Evolutionary conservation across 2,113 vertebrate species (phyloP), one percentile per base, ranked within the genome.

Genomic region (Podilymbus podiceps): DNA sequence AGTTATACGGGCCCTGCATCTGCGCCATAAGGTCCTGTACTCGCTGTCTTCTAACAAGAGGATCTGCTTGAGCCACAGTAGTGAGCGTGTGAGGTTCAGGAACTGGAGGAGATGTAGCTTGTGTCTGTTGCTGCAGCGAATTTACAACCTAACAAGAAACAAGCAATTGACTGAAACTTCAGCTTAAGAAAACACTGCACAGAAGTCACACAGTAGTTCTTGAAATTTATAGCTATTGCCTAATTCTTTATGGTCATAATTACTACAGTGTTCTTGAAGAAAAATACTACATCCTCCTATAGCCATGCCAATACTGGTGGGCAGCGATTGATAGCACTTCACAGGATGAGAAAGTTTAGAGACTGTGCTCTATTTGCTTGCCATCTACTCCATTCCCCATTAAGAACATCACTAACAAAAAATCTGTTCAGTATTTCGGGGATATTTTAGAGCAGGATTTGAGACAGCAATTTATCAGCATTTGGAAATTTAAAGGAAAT

Each of bases 11-110:
- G 42, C 99, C 99, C 95, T 99, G 99, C 99, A 99, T 99, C 96
- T 99, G 99, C 24, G 99, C 99, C 99, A 99, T 99, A 68, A 99
- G 99, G 96, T 99, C 99, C 95, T 99, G 99, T 87, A 99, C 99
- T 40, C 96, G 98, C 97, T 99, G 99, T 87, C 99, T 99, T 96
- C 99, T 98, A 91, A 99, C 98, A 75, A 99, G 98, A 9, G 99
- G 99, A 95, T 99, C 99, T 53, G 98, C 95, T 31, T 98, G 98
- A 94, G 98, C 87, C 89, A 98, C 98, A 12, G 98, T 94, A 93
- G 98, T 97, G 96, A 99, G 97, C 31, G 98, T 33, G 78, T 98
- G 98, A 42, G 97, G 96, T 96, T 99, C 99, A 76, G 98, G 94
- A 76, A 98, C 98, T 17, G 98, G 97, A 94, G 98, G 98, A 97